These are phyloP conservation scores for Agrenia bidenticulata DNA, from an alignment of 2,888 invertebrate species.

Conservation along the genomic window DNA sequence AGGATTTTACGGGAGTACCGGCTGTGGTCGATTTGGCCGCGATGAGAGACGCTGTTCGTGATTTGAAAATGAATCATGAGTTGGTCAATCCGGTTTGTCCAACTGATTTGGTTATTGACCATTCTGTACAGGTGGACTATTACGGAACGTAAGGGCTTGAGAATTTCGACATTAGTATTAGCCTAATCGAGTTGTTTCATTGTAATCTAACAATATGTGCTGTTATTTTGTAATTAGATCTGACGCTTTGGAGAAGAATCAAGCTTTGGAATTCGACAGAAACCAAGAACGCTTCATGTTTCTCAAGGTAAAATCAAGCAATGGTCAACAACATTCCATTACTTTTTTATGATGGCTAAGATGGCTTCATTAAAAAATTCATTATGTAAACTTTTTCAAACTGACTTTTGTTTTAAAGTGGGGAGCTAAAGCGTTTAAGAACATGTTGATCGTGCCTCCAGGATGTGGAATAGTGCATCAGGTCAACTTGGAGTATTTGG, in stretches of 20 bases:
- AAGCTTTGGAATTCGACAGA: constrained; percentile 90
- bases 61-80: constrained; percentile 82
- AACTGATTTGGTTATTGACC: constrained; percentile 96
- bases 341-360: not conserved
- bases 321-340: not conserved
- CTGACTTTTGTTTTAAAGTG: constrained; percentile 70
- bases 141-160: constrained; percentile 64
- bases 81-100: constrained; percentile 97
- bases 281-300: constrained; percentile 95
- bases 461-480: constrained; percentile 95
- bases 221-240: constrained; percentile 68
- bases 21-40: constrained; percentile 99
- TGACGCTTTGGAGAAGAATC: constrained; percentile 87
- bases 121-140: constrained; percentile 96
- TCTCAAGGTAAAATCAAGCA: constrained; percentile 70
- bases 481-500: constrained; percentile 93
- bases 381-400: constrained; percentile 33
- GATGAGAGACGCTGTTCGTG: constrained; percentile 92
- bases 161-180: too few species aligned
- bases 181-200: too few species aligned
- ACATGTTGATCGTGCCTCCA: constrained; percentile 96
- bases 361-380: constrained; percentile 21
- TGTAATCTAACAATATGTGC: too few species aligned
- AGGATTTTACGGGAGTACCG: constrained; percentile 95
- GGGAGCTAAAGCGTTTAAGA: constrained; percentile 93